Base-by-base conservation (phyloP, 2,888 invertebrate species). In the Agapostemon virescens region DNA sequence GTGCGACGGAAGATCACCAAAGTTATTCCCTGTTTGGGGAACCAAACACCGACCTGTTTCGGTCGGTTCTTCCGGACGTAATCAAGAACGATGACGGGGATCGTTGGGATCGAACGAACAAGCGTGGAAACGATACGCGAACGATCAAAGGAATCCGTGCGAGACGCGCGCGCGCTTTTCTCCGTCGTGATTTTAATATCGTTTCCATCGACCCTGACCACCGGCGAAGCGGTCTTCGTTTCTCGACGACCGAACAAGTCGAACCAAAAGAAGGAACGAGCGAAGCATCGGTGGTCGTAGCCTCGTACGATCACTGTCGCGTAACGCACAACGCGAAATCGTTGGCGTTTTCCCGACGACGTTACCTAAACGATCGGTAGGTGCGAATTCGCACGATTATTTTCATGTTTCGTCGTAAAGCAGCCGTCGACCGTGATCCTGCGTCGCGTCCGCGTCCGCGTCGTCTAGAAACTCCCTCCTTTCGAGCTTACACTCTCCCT, bases 121-220 rank as follows among this genome's bases (percentile, higher is more conserved):
- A 38, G 58, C 33, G 63, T 38, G 68, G 36, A 61, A 63, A 45
- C 38, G 20, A 42, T 38, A 70, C 45, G 70, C 66, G 71, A 68
- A 81, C 83, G 85, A 87, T 87, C 85, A 85, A 84, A 87, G 83
- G 82, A 80, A 84, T 85, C 86, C 84, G 83, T 79, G 30, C 58
- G 42, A 72, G 66, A 75, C 79, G 36, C 61, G 55, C 30, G 68
- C n/a, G n/a, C n/a, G n/a, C n/a, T n/a, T n/a, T 71, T 76, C 80
- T 45, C 81, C 67, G n/a, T n/a, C 78, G 76, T 83, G 86, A 87
- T 84, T 82, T 86, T 84, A 85, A 86, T 87, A 78, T 71, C 78
- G 45, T 58, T 67, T 78, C 79, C 68, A 81, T 81, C 76, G 76
- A 74, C 55, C 73, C 71, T 82, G 79, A 81, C 82, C 82, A 78